Conservation (phyloP, 2,888 invertebrate species). For the Nomada fabriciana region DNA sequence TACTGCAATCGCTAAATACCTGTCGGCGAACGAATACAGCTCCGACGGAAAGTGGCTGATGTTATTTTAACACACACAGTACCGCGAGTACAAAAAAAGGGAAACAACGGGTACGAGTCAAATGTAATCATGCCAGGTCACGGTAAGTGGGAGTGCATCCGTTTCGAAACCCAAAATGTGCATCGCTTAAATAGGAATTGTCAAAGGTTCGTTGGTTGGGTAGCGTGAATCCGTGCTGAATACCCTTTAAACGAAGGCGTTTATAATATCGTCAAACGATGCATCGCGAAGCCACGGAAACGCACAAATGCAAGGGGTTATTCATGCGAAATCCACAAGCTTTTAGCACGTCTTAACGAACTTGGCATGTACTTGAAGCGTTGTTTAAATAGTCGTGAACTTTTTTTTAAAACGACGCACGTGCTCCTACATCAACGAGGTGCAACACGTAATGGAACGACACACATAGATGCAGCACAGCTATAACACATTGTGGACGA, state of each 20-base stretch:
- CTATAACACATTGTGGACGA: not conserved
- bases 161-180: not conserved
- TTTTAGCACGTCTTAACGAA: conserved; percentile 42
- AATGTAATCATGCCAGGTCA: not conserved
- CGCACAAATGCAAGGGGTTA: not conserved
- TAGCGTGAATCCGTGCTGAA: conserved; percentile 59
- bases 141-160: not conserved
- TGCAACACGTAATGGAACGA: not conserved
- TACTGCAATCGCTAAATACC: conserved; percentile 1
- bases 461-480: not conserved
- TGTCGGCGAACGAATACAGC: not conserved
- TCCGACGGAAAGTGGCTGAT: not conserved
- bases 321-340: conserved; percentile 24
- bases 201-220: conserved; percentile 13
- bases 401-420: not conserved
- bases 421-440: conserved; percentile 8
- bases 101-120: not conserved
- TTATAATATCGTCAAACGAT: conserved; percentile 72
- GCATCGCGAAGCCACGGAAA: conserved; percentile 49
- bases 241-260: conserved; percentile 72
- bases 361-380: conserved; percentile 28
- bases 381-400: conserved; percentile 17
- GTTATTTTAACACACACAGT: not conserved
- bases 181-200: conserved; percentile 27
- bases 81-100: not conserved